phyloP scores from a whole-genome alignment of 2,797 vertebrate species.

The Oreochromis mossambicus region DNA sequence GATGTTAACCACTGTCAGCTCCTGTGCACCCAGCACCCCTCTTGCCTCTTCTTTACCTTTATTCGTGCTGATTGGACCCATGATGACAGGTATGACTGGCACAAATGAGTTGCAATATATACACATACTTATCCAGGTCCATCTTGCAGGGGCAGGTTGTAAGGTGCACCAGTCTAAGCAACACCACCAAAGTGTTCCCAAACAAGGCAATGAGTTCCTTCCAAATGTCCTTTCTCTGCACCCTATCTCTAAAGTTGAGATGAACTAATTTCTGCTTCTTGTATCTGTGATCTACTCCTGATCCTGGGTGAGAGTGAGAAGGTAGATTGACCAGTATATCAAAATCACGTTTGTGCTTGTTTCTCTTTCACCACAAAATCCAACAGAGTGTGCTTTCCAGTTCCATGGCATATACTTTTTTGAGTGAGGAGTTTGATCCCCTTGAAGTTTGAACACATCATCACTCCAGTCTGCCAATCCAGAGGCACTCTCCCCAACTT shows the following conservation, averaged over 20 bases:
- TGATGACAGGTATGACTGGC: slow-evolving; percentile 41
- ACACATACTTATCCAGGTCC: neutral
- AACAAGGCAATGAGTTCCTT: neutral
- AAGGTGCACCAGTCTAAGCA: neutral
- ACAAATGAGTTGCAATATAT: neutral
- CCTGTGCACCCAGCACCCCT: slow-evolving; percentile 81
- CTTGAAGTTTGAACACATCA: neutral
- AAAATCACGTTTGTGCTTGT: neutral
- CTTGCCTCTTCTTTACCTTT: slow-evolving; percentile 83
- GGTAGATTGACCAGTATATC: rapidly evolving
- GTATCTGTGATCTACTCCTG: neutral
- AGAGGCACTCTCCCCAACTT: neutral
- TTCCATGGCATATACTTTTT: neutral
- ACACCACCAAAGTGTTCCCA: neutral
- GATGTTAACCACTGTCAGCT: slow-evolving; percentile 77
- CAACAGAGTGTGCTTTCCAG: neutral
- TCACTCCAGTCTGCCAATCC: neutral
- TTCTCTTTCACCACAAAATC: neutral
- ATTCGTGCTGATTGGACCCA: slow-evolving; percentile 55
- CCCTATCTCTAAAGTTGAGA: neutral
- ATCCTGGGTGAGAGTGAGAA: neutral
- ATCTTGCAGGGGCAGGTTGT: neutral
- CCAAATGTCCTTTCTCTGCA: neutral
- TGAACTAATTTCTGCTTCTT: neutral
- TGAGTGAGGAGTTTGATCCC: neutral